These are phyloP conservation scores for Drosophila busckii DNA, from an alignment of 1,140 invertebrate species.

Conservation along the genomic window DNA sequence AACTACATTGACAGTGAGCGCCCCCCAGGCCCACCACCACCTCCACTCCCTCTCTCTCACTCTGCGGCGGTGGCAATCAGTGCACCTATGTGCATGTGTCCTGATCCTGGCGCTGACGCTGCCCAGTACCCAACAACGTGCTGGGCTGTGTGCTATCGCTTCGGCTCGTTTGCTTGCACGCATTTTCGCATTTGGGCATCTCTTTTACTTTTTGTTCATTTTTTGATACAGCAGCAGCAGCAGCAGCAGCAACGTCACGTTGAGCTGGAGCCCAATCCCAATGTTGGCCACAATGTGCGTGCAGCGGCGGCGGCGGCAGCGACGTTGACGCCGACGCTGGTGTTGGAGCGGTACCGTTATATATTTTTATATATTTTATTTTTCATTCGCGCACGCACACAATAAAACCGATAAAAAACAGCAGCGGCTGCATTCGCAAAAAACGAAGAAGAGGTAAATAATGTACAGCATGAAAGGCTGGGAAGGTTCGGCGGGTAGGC, in stretches of 20 bases:
- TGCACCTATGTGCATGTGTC: conserved; percentile 58
- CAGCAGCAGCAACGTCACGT: neutral
- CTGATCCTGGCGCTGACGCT: conserved; percentile 41
- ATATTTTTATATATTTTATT: conserved; percentile 78
- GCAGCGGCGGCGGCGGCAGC: conserved; percentile 24
- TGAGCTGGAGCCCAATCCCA: too few species aligned
- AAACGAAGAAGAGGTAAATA: conserved; percentile 75
- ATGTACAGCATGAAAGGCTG: conserved; percentile 46
- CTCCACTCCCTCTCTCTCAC: too few species aligned
- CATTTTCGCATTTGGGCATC: conserved; percentile 71
- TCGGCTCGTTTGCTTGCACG: conserved; percentile 70
- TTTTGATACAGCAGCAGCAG: conserved; percentile 42
- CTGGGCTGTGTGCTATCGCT: conserved; percentile 42
- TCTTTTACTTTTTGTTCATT: conserved; percentile 76
- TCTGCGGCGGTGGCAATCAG: conserved; percentile 53
- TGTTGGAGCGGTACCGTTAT: conserved; percentile 72
- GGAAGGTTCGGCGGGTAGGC: neutral
- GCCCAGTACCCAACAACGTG: conserved; percentile 25
- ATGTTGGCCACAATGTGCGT: conserved; percentile 26
- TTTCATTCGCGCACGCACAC: conserved; percentile 76
- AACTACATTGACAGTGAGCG: neutral
- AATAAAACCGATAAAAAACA: conserved; percentile 73
- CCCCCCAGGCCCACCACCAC: neutral
- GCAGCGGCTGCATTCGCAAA: conserved; percentile 30
- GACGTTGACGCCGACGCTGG: too few species aligned